phyloP scores from a whole-genome alignment of 2,113 vertebrate genomes.

The Chroicocephalus ridibundus region DNA sequence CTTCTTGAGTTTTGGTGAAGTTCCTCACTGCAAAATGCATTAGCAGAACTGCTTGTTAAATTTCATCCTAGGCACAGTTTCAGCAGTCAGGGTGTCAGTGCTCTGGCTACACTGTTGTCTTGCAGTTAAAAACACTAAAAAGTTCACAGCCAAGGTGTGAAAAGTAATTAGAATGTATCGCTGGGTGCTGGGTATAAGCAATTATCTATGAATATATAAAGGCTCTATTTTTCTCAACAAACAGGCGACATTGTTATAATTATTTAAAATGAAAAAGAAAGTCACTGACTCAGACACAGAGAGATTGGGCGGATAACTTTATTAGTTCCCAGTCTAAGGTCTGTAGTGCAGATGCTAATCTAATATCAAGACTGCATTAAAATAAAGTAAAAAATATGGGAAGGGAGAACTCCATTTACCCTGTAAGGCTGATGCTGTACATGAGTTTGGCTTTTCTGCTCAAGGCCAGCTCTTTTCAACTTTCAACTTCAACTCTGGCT shows the following conservation, averaged over 20 bases:
- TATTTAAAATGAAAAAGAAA: conserved; percentile 69
- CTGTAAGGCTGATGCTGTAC: background rate
- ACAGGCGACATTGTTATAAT: conserved; percentile 54
- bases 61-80: background rate
- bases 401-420: conserved; percentile 22
- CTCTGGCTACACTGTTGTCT: conserved; percentile 16
- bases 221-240: conserved; percentile 50
- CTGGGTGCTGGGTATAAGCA: conserved; percentile 2
- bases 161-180: conserved; percentile 68
- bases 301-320: conserved; percentile 61
- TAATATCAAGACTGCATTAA: conserved; percentile 54
- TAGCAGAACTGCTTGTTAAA: conserved; percentile 18
- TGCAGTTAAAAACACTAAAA: conserved; percentile 21
- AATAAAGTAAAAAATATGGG: conserved; percentile 42
- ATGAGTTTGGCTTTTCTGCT: background rate
- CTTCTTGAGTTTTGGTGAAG: background rate
- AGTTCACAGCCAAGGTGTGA: conserved; percentile 46
- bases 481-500: background rate
- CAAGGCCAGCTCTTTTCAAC: background rate
- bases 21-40: conserved; percentile 14
- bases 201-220: conserved; percentile 63
- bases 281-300: conserved; percentile 43
- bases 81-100: background rate
- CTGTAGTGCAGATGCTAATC: conserved; percentile 62
- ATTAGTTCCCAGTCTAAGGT: conserved; percentile 64